Evolutionary conservation across 30 jellyfish, hydroid and myxozoan genomes (phyloP).

Genomic region (Aurelia sp.): DNA sequence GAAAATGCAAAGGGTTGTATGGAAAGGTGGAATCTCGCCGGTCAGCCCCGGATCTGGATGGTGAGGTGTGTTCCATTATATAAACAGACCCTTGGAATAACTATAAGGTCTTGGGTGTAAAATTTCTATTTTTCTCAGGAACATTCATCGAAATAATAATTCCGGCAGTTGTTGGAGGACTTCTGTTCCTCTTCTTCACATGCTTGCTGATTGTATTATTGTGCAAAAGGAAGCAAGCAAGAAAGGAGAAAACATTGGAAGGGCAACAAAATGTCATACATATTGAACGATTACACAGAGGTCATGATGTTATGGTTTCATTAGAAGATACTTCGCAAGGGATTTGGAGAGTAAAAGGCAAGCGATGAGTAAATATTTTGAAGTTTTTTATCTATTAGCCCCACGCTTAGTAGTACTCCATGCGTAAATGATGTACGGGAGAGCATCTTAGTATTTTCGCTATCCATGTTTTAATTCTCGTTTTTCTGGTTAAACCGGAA

Average conservation of each 20-base stretch:
- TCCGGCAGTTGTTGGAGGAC: constrained; percentile 44
- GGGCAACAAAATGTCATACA: neutral
- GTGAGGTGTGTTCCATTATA: too few relatives aligned
- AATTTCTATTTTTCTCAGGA: neutral
- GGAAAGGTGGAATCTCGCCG: too few relatives aligned
- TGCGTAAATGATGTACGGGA: too few relatives aligned
- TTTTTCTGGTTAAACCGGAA: too few relatives aligned
- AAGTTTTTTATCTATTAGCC: neutral
- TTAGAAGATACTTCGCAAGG: constrained; percentile 3
- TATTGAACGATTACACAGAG: constrained; percentile 4
- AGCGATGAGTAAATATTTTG: neutral
- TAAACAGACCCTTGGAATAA: neutral
- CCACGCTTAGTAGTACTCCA: too few relatives aligned
- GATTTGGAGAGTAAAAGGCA: neutral
- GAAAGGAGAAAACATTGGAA: neutral
- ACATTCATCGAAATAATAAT: constrained; percentile 32
- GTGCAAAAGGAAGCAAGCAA: constrained; percentile 15
- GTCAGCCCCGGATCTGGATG: too few relatives aligned
- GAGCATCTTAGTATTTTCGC: too few relatives aligned
- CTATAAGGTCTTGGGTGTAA: neutral
- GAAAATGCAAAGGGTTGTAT: too few relatives aligned
- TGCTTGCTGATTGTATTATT: constrained; percentile 13
- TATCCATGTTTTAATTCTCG: too few relatives aligned
- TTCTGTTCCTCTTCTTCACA: constrained; percentile 14
- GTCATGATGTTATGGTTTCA: neutral